These are phyloP conservation scores for Chromoteleia sp. DNA, from an alignment of 2,888 invertebrate genomes.

Conservation along the genomic window DNA sequence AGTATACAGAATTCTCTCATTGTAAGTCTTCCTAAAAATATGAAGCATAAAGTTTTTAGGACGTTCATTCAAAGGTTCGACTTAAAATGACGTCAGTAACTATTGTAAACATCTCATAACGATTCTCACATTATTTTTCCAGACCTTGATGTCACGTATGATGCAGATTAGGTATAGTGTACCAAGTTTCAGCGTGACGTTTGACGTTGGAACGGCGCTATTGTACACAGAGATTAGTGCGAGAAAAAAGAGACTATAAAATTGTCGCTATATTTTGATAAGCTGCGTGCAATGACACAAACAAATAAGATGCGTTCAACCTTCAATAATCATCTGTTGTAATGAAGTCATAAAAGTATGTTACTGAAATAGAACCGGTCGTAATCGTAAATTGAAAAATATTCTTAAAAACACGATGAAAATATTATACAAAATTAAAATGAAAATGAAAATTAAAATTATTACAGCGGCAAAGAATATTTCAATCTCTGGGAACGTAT, in stretches of 20 bases:
- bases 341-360: neutral
- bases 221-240: constrained; percentile 42
- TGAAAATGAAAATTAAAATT: too few relatives aligned
- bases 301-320: constrained; percentile 12
- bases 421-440: too few relatives aligned
- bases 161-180: constrained; percentile 39
- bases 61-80: constrained; percentile 33
- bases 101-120: constrained; percentile 29
- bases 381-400: neutral
- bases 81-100: constrained; percentile 38
- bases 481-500: too few relatives aligned
- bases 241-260: constrained; percentile 38
- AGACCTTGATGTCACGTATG: constrained; percentile 42
- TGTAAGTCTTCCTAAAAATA: constrained; percentile 26
- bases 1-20: constrained; percentile 1
- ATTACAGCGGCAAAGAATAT: too few relatives aligned
- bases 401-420: neutral
- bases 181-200: constrained; percentile 26
- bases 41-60: constrained; percentile 25
- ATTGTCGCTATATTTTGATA: constrained; percentile 40
- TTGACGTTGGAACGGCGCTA: constrained; percentile 43
- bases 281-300: constrained; percentile 30
- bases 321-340: constrained; percentile 3
- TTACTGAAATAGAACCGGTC: neutral
- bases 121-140: constrained; percentile 33